Conservation (phyloP, 2,888 invertebrate species). For the Dasypogon diadema region DNA sequence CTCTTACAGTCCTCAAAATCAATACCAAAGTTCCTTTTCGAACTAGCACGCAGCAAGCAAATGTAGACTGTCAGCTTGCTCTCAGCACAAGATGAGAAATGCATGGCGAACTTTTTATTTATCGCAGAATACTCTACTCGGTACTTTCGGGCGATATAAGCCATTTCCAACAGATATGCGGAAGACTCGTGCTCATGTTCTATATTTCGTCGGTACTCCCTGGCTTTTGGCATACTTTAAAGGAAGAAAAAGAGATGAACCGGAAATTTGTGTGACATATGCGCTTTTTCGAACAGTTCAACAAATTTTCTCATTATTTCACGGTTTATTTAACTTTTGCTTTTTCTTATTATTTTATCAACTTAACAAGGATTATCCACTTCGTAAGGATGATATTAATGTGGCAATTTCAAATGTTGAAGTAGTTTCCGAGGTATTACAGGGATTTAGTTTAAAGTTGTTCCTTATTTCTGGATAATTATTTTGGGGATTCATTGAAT, state of each 20-base stretch:
- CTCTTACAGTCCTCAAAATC: slow-evolving; percentile 29
- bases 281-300: slow-evolving; percentile 23
- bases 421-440: not conserved
- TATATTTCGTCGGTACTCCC: not conserved
- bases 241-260: slow-evolving; percentile 20
- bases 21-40: slow-evolving; percentile 22
- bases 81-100: slow-evolving; percentile 16
- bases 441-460: no score
- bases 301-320: slow-evolving; percentile 38
- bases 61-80: slow-evolving; percentile 13
- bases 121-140: slow-evolving; percentile 1
- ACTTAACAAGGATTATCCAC: slow-evolving; percentile 2
- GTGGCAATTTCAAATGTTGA: not conserved
- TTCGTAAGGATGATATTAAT: not conserved
- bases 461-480: no score
- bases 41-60: slow-evolving; percentile 22
- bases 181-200: slow-evolving; percentile 9
- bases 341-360: slow-evolving; percentile 12
- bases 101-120: slow-evolving; percentile 34
- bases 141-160: slow-evolving; percentile 2
- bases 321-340: slow-evolving; percentile 28
- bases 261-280: slow-evolving; percentile 37
- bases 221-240: slow-evolving; percentile 5
- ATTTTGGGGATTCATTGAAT: no score
- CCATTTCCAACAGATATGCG: slow-evolving; percentile 19